Evolutionary conservation across 2,888 invertebrate species (phyloP), one percentile per base, ranked within the genome.

Genomic region (Petrolisthes manimaculis): DNA sequence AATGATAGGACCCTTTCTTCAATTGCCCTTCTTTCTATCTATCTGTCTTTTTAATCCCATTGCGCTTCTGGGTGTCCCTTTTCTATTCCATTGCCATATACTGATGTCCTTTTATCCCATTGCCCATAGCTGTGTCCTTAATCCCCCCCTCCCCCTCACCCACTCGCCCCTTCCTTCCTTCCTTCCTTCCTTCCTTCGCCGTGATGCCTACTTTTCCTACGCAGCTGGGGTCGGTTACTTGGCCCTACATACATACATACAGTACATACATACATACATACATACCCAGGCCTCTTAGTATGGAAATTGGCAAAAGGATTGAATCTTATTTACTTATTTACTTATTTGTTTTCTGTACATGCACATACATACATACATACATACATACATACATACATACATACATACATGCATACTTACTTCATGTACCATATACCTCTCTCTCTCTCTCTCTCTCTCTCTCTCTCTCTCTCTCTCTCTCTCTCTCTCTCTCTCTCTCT

Each of bases 251-350:
- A n/a, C n/a, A n/a, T n/a, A n/a, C n/a, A n/a, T 75, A 75, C 37
- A 14, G 14, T 61, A 9, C 14, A 8, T 14, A 9, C 9, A 9
- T 8, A 8, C 61, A 61, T 14, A 8, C 74, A 5, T 6, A 12
- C 77, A 5, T 37, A 51, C 77, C 81, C 81, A 37, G 67, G 67
- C 81, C 81, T 55, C 37, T 83, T 81, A 81, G 51, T 81, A 81
- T 81, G 81, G 61, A 54, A 81, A 81, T 81, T 24, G 53, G 67
- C 37, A 24, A 21, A 37, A 21, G 81, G 51, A 14, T 77, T 81
- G n/a, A n/a, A n/a, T n/a, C n/a, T n/a, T n/a, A n/a, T 67, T 14
- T 37, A 24, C 12, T 24, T 21, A 61, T n/a, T 18, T 21, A 18
- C 37, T 24, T 37, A 21, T 21, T 24, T 24, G n/a, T 67, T 24